phyloP scores from a whole-genome alignment of 2,888 invertebrate genomes.

The Pristionchus fissidentatus region DNA sequence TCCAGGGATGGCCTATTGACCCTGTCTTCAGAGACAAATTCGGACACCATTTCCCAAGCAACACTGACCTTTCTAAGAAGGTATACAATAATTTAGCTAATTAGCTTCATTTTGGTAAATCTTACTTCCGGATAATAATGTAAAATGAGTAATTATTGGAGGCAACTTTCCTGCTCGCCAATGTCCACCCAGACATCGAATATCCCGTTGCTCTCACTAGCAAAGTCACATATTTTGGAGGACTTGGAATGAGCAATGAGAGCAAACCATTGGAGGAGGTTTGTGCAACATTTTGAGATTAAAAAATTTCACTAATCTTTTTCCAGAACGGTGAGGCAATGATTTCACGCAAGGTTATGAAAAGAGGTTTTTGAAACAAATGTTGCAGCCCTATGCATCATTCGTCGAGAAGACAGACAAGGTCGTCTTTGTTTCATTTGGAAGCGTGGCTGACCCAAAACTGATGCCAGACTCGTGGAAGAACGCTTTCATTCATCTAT shows the following conservation, averaged over 20 bases:
- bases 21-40: not conserved
- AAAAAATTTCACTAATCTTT: too few species aligned
- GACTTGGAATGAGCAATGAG: conserved; percentile 38
- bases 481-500: not conserved
- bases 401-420: conserved; percentile 14
- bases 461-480: conserved; percentile 9
- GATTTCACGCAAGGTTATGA: not conserved
- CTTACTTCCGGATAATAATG: not conserved
- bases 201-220: conserved; percentile 29
- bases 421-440: conserved; percentile 25
- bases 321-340: too few species aligned
- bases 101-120: not conserved
- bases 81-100: not conserved
- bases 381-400: conserved; percentile 37
- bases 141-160: not conserved
- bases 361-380: too few species aligned
- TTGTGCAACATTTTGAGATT: too few species aligned
- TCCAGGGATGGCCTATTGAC: not conserved
- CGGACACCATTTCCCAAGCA: not conserved
- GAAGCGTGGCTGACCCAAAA: conserved; percentile 4
- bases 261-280: conserved; percentile 35
- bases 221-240: conserved; percentile 37
- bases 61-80: not conserved
- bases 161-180: conserved; percentile 40
- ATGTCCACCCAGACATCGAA: conserved; percentile 35